Conservation (phyloP, 2,797 vertebrate species). For the Galago senegalensis region DNA sequence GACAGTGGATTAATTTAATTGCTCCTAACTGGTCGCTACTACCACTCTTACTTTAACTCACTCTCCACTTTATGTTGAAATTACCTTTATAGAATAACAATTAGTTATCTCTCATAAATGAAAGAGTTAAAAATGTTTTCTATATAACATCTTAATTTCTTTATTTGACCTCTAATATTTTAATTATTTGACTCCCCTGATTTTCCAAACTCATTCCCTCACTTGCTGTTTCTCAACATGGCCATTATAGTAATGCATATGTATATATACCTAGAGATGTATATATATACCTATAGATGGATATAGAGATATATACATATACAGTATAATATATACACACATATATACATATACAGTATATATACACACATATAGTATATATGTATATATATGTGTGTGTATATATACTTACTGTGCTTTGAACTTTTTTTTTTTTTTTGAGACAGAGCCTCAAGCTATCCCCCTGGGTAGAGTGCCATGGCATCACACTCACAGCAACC, state of each 20-base stretch:
- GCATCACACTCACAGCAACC: too few relatives aligned
- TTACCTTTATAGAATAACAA: background rate
- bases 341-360: too few relatives aligned
- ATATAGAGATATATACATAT: too few relatives aligned
- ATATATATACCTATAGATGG: too few relatives aligned
- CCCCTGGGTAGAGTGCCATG: too few relatives aligned
- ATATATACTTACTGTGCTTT: too few relatives aligned
- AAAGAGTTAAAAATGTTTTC: background rate
- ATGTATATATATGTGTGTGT: too few relatives aligned
- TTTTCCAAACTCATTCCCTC: background rate
- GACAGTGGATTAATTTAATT: constrained; percentile 25
- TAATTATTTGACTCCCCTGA: background rate
- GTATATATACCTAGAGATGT: too few relatives aligned
- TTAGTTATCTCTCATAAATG: background rate
- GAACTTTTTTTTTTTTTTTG: too few relatives aligned
- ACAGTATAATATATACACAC: too few relatives aligned
- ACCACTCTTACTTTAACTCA: background rate
- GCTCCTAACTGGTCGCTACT: background rate
- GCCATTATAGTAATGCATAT: background rate
- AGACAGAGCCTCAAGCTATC: too few relatives aligned
- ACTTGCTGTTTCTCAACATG: background rate
- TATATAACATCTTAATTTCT: background rate
- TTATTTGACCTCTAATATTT: constrained; percentile 4
- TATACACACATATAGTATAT: too few relatives aligned
- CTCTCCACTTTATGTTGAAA: background rate